These are phyloP conservation scores for Hemistola chrysoprasaria DNA, from an alignment of 2,888 invertebrate genomes.

Conservation along the genomic window DNA sequence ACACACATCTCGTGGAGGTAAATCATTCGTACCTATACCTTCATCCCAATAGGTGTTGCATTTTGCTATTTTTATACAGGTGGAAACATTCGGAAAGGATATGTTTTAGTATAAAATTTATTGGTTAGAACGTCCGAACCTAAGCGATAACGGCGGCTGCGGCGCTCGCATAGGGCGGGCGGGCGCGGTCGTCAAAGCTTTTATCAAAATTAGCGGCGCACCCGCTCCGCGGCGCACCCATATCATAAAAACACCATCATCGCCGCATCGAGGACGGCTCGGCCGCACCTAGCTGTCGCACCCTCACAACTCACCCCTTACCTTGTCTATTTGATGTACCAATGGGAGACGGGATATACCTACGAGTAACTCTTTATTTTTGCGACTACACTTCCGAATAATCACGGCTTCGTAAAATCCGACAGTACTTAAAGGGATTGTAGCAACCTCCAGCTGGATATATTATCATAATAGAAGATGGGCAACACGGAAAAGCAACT, in stretches of 20 bases:
- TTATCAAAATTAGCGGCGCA: constrained; percentile 80
- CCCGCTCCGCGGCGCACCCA: constrained; percentile 70
- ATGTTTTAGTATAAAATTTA: constrained; percentile 34
- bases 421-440: constrained; percentile 1
- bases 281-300: constrained; percentile 71
- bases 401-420: background rate
- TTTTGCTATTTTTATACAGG: too few species aligned
- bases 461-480: background rate
- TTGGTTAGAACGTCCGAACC: constrained; percentile 34
- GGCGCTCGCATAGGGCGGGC: constrained; percentile 29
- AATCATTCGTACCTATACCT: too few species aligned
- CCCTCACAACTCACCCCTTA: constrained; percentile 57
- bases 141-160: constrained; percentile 47
- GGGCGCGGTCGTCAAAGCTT: constrained; percentile 78
- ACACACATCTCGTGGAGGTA: too few species aligned
- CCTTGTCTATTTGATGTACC: constrained; percentile 14
- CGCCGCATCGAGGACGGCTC: constrained; percentile 61
- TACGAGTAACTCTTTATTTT: too few species aligned
- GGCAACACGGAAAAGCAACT: constrained; percentile 29
- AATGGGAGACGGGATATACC: background rate
- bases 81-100: too few species aligned
- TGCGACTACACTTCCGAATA: too few species aligned
- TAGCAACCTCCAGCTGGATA: too few species aligned
- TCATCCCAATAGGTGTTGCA: too few species aligned
- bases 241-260: constrained; percentile 76